Evolutionary conservation across 2,113 vertebrate species (phyloP).

Genomic region (Stictonetta naevosa): DNA sequence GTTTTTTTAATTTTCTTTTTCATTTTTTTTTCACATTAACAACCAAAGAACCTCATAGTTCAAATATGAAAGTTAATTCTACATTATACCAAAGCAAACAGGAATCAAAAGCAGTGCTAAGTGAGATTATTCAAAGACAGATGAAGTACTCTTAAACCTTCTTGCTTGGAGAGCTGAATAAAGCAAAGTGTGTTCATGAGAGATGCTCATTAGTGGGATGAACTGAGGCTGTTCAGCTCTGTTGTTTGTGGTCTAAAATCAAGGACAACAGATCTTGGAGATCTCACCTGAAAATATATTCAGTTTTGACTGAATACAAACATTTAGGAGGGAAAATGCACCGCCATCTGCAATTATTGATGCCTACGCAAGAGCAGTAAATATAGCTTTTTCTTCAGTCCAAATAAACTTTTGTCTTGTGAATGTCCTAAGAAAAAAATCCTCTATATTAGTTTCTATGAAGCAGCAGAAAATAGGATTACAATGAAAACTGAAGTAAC

Average conservation of each 20-base stretch:
- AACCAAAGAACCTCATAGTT: not conserved
- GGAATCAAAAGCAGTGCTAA: conserved; percentile 8
- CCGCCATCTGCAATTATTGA: not conserved
- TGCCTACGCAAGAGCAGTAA: not conserved
- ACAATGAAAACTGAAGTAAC: not conserved
- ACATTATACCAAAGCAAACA: not conserved
- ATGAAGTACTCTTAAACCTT: not conserved
- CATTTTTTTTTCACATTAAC: not conserved
- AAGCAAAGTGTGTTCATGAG: not conserved
- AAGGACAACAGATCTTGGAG: not conserved
- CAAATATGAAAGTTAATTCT: conserved; percentile 2
- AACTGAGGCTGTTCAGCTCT: not conserved
- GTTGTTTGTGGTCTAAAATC: not conserved
- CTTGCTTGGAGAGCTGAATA: not conserved
- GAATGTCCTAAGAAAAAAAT: not conserved
- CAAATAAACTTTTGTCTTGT: not conserved
- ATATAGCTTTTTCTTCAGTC: not conserved
- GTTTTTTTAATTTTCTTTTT: not conserved
- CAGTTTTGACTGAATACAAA: not conserved
- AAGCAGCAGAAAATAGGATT: not conserved
- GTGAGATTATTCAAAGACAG: not conserved
- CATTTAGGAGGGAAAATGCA: not conserved
- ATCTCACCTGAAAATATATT: not conserved
- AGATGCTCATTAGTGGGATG: not conserved
- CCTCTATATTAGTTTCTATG: not conserved